A percentile compares a stretch with the other conserved stretches of the same genome.
Evolutionary conservation across 2,797 vertebrate species (phyloP).

Genomic region (Chrosomus eos): DNA sequence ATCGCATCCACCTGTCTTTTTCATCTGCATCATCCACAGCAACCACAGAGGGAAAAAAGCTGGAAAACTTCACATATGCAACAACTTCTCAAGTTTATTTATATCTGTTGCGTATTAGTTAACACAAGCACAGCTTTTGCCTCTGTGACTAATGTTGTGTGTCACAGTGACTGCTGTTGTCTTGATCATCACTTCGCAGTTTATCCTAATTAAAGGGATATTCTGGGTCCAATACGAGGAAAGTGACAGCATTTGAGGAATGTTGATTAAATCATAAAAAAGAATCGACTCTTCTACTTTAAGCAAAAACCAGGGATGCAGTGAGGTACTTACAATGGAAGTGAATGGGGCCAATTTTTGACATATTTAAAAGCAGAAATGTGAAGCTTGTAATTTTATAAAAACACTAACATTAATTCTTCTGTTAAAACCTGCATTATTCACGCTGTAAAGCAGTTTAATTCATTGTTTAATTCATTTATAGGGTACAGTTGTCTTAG

Average conservation of each 20-base stretch:
- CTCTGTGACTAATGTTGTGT: background rate
- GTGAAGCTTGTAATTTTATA: background rate
- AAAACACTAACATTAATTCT: background rate
- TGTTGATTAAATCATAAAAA: background rate
- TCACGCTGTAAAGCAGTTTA: background rate
- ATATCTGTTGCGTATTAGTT: slow-evolving; percentile 27
- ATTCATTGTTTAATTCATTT: background rate
- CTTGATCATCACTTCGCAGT: background rate
- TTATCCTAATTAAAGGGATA: slow-evolving; percentile 13
- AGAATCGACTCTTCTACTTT: background rate
- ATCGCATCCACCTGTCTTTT: slow-evolving; percentile 39
- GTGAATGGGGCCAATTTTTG: background rate
- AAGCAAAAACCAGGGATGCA: background rate
- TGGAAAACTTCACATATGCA: slow-evolving; percentile 16
- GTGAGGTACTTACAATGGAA: background rate
- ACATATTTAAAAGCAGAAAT: background rate
- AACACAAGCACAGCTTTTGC: background rate
- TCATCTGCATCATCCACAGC: slow-evolving; percentile 39
- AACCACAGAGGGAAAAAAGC: background rate
- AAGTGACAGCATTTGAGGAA: background rate
- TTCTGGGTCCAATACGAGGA: background rate
- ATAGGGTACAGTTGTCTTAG: too few relatives aligned
- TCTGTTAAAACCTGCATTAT: background rate
- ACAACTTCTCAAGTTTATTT: slow-evolving; percentile 36
- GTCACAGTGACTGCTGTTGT: background rate